Evolutionary conservation across 1,140 invertebrate genomes (phyloP), one percentile per base, ranked within the genome.

Genomic region (Dendrolimus punctatus): DNA sequence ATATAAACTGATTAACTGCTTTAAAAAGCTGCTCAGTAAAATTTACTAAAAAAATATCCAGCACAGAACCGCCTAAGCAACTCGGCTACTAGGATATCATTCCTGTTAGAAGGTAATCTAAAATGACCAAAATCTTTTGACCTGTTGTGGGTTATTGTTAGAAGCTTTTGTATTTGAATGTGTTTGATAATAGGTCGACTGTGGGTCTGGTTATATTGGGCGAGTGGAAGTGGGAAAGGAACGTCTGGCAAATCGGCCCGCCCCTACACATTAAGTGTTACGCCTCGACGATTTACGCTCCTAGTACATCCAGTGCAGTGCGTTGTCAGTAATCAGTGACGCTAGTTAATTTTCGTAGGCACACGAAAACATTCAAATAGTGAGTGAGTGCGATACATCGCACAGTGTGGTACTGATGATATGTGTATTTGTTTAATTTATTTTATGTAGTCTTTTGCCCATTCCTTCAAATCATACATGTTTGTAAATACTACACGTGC

Each of bases 221-320:
- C 70, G 71, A 23, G 23, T 23, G 23, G 23, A 23, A 23, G 60
- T 77, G 64, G 68, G 65, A 72, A 76, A 78, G 76, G 75, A 80
- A 80, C 65, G 75, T 71, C 76, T 78, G 66, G 74, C 70, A 70
- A 57, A 68, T 66, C 66, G 80, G 71, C 73, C 79, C 81, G 79
- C 79, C 81, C 55, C 61, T 58, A 76, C 77, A 74, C 70, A 68
- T 74, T 68, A 66, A 57, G 72, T 72, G 60, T 23, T 79, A 80
- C 81, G 78, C 78, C 81, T 81, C 59, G 72, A 62, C 68, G 69
- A 72, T 73, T 79, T 83, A 75, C 60, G 64, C 66, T 67, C 78
- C 81, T 83, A 71, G 81, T 85, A 85, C 68, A 63, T 36, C 63
- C 58, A 71, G 62, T 40, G 41, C 39, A 51, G 23, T 9, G 49